A percentile compares a stretch with the other conserved stretches of the same genome.
phyloP scores from a whole-genome alignment of 2,113 vertebrate genomes.

The Chamaetylas fuelleborni region DNA sequence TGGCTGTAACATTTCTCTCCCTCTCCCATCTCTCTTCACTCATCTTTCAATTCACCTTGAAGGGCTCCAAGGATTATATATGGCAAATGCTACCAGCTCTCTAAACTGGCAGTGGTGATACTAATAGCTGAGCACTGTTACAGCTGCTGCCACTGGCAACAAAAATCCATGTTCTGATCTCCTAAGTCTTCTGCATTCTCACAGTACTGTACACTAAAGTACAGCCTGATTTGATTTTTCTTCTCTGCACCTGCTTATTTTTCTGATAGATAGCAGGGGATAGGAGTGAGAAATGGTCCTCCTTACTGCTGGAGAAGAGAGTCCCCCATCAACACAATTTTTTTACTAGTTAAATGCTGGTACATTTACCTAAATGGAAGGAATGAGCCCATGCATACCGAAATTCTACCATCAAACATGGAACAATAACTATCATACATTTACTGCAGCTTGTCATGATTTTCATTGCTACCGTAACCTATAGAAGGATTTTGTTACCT shows the following conservation, averaged over 20 bases:
- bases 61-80: neutral
- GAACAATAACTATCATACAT: neutral
- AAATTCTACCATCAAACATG: neutral
- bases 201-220: neutral
- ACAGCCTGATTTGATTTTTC: neutral
- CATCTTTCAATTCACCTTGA: slow-evolving; percentile 7
- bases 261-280: neutral
- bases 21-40: neutral
- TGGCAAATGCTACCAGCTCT: neutral
- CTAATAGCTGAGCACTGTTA: neutral
- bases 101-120: neutral
- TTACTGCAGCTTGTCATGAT: slow-evolving; percentile 13
- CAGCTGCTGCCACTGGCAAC: neutral
- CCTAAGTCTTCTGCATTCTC: neutral
- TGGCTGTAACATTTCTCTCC: neutral
- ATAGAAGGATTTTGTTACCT: slow-evolving; percentile 38
- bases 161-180: neutral
- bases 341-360: neutral
- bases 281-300: neutral
- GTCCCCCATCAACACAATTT: neutral
- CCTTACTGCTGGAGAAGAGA: neutral
- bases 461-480: slow-evolving; percentile 47
- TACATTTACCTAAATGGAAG: slow-evolving; percentile 16
- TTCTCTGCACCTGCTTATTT: neutral
- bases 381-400: neutral